Evolutionary conservation across 2,888 invertebrate species (phyloP).

Genomic region (Chorisops tibialis): DNA sequence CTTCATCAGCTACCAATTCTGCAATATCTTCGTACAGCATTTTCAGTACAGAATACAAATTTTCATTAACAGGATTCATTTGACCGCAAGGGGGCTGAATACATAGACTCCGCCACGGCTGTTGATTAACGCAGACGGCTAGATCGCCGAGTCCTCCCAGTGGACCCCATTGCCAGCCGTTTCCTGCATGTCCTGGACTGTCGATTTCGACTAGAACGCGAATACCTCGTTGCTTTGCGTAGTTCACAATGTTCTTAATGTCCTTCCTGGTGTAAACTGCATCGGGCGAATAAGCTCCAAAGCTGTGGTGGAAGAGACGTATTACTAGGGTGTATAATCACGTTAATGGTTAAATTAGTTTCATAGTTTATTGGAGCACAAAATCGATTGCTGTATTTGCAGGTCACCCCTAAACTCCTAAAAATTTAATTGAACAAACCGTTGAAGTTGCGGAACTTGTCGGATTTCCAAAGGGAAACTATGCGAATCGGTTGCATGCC

Average conservation of each 20-base stretch:
- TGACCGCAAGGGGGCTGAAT: conserved; percentile 84
- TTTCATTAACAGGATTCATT: conserved; percentile 72
- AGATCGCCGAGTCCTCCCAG: conserved; percentile 60
- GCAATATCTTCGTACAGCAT: conserved; percentile 68
- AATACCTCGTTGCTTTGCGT: conserved; percentile 76
- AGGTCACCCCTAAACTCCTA: not conserved
- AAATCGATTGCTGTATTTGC: not conserved
- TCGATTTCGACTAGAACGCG: conserved; percentile 85
- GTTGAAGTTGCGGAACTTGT: conserved; percentile 71
- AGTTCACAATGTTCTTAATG: conserved; percentile 65
- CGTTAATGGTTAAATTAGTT: not conserved
- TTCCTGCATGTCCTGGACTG: conserved; percentile 81
- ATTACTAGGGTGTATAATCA: not conserved
- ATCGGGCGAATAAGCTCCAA: conserved; percentile 67
- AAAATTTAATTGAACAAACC: conserved; percentile 48
- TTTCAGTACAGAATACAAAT: conserved; percentile 64
- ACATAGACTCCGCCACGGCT: conserved; percentile 70
- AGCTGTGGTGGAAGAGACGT: conserved; percentile 53
- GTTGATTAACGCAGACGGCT: conserved; percentile 63
- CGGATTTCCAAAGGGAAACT: conserved; percentile 83
- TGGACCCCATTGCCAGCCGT: conserved; percentile 82
- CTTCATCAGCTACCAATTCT: conserved; percentile 58
- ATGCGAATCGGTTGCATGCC: conserved; percentile 88
- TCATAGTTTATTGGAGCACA: not conserved
- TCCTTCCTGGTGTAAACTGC: conserved; percentile 68